phyloP scores from a whole-genome alignment of 2,797 vertebrate species.

The Hipposideros larvatus region DNA sequence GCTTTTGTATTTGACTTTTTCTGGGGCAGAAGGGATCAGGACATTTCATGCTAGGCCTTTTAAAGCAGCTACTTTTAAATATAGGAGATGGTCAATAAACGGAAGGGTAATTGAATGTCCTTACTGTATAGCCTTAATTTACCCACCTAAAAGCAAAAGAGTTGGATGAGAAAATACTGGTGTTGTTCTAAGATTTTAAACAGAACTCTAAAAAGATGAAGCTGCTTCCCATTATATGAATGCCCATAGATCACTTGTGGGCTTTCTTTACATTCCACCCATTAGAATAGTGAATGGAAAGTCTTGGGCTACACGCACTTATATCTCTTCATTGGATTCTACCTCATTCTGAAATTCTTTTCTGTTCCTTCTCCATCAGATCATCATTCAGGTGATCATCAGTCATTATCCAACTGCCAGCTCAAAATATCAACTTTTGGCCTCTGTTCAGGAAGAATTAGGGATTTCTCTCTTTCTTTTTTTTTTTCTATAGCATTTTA shows the following conservation, averaged over 20 bases:
- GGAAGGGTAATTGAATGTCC: neutral
- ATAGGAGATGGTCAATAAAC: neutral
- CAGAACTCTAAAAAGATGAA: conserved; percentile 35
- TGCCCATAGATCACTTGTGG: neutral
- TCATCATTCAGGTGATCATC: neutral
- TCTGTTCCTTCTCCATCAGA: neutral
- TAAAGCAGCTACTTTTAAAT: neutral
- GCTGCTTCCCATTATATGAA: neutral
- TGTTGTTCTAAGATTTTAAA: neutral
- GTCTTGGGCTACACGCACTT: neutral
- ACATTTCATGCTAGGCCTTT: neutral
- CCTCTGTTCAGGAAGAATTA: neutral
- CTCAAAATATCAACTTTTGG: neutral
- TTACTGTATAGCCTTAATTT: neutral
- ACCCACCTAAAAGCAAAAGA: neutral
- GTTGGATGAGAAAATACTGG: neutral
- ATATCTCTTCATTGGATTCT: neutral
- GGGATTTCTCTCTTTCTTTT: neutral
- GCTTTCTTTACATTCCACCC: neutral
- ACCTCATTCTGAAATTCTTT: neutral
- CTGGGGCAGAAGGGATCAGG: neutral
- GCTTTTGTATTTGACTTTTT: conserved; percentile 41
- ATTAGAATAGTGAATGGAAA: conserved; percentile 4
- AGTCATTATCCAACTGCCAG: neutral
- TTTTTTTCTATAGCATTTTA: neutral